Conservation (phyloP, 2,888 invertebrate genomes). For the Hypena proboscidalis region DNA sequence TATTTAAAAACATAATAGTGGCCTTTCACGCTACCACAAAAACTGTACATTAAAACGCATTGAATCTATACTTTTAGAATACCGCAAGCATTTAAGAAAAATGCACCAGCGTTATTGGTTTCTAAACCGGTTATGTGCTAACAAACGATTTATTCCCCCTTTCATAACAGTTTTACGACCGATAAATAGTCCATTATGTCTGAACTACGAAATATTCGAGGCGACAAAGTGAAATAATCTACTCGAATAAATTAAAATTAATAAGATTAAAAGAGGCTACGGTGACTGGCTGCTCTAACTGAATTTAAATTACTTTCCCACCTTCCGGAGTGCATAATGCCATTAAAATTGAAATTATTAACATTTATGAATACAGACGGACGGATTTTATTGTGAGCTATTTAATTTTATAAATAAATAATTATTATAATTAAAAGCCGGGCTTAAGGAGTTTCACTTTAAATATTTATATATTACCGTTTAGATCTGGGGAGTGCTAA, state of each 20-base stretch:
- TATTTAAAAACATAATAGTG: too few relatives aligned
- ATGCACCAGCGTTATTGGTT: too few relatives aligned
- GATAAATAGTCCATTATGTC: slow-evolving; percentile 34
- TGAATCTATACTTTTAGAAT: too few relatives aligned
- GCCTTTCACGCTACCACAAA: too few relatives aligned
- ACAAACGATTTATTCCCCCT: background rate
- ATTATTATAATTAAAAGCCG: background rate
- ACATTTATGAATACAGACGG: slow-evolving; percentile 44
- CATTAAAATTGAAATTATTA: slow-evolving; percentile 71
- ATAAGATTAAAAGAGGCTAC: slow-evolving; percentile 78
- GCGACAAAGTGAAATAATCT: slow-evolving; percentile 74
- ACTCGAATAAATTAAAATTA: slow-evolving; percentile 82
- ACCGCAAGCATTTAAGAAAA: too few relatives aligned
- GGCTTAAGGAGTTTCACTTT: too few relatives aligned
- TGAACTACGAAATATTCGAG: slow-evolving; percentile 58
- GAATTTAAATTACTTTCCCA: slow-evolving; percentile 80
- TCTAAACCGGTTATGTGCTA: too few relatives aligned
- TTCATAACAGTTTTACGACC: slow-evolving; percentile 22
- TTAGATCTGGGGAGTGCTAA: too few relatives aligned
- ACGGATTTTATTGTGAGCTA: slow-evolving; percentile 41
- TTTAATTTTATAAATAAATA: slow-evolving; percentile 10
- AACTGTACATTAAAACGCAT: too few relatives aligned
- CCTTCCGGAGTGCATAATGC: slow-evolving; percentile 79
- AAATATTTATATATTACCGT: too few relatives aligned
- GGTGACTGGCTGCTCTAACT: slow-evolving; percentile 66